A percentile compares a stretch with the other conserved stretches of the same genome.
Conservation (phyloP, 2,797 vertebrate species). For the Artibeus jamaicensis region DNA sequence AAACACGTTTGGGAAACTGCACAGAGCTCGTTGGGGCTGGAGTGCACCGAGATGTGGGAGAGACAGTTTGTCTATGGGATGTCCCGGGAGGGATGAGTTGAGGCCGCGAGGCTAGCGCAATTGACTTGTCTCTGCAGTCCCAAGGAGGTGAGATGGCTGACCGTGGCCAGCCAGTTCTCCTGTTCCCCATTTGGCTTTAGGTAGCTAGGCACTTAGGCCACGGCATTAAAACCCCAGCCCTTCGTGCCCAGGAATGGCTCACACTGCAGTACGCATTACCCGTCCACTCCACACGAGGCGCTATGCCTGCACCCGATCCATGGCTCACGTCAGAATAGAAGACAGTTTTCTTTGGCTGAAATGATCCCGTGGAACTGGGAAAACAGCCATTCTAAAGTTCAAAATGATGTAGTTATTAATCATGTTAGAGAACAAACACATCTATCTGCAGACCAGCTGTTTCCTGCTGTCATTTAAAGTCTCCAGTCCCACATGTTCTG, state of each 20-base stretch:
- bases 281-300: neutral
- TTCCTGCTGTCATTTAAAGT: slow-evolving; percentile 57
- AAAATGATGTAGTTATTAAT: slow-evolving; percentile 48
- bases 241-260: neutral
- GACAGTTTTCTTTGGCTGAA: neutral
- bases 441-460: slow-evolving; percentile 48
- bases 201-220: neutral
- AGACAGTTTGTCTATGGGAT: neutral
- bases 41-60: neutral
- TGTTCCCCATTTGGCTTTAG: neutral
- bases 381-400: slow-evolving; percentile 33
- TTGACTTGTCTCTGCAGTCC: accelerated
- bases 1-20: neutral
- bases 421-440: slow-evolving; percentile 31
- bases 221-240: neutral
- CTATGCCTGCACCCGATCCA: neutral
- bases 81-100: too few relatives aligned
- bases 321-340: neutral
- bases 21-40: neutral
- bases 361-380: slow-evolving; percentile 18
- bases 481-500: neutral
- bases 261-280: neutral
- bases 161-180: neutral
- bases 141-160: neutral
- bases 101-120: accelerated